phyloP scores from a whole-genome alignment of 2,113 vertebrate species.

The Boulengeromyrus knoepffleri region DNA sequence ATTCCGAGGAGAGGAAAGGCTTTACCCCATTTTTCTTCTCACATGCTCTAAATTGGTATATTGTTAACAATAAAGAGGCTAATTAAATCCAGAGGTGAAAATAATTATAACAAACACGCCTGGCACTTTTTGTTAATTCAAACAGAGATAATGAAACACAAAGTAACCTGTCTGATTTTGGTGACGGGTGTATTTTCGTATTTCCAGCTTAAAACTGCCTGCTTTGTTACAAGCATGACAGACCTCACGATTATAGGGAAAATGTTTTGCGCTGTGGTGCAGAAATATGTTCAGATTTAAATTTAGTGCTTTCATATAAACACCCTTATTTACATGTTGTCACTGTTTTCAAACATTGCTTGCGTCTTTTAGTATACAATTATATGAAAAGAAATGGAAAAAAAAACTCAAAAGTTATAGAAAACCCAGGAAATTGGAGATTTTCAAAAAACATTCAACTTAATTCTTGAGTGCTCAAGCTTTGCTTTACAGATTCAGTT shows the following conservation, averaged over 20 bases:
- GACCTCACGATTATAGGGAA: background rate
- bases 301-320: background rate
- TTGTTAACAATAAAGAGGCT: background rate
- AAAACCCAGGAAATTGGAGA: background rate
- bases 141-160: constrained; percentile 12
- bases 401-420: background rate
- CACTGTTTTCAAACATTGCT: background rate
- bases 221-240: background rate
- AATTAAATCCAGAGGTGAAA: constrained; percentile 8
- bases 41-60: background rate
- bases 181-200: background rate
- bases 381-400: background rate
- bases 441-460: background rate
- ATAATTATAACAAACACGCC: background rate
- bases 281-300: background rate
- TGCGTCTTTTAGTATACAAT: background rate
- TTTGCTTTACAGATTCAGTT: background rate
- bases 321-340: background rate
- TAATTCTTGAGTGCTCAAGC: background rate
- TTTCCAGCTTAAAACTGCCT: background rate
- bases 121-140: background rate
- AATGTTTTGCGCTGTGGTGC: background rate
- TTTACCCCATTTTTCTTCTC: background rate
- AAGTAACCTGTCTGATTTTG: constrained; percentile 1
- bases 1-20: background rate